A percentile compares a stretch with the other conserved stretches of the same genome.
phyloP scores from a whole-genome alignment of 2,113 vertebrate species.

The rat (Rattus norvegicus) region DNA sequence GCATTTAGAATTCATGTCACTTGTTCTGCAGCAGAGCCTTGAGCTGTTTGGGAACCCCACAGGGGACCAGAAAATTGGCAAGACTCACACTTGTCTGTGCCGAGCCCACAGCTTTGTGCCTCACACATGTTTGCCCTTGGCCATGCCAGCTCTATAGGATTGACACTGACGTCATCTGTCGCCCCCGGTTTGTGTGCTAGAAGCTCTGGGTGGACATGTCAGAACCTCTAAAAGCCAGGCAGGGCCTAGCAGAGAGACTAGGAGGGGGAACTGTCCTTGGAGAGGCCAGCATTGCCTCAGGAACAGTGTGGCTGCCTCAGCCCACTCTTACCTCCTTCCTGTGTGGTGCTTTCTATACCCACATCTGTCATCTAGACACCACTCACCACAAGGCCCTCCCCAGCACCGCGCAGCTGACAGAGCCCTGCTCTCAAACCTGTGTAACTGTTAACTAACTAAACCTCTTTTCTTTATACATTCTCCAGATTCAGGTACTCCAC shows the following conservation, averaged over 20 bases:
- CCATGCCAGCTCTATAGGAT: neutral
- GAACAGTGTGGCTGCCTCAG: neutral
- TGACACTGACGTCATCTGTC: neutral
- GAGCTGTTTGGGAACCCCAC: neutral
- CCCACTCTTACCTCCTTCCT: neutral
- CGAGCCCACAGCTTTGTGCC: fast-evolving
- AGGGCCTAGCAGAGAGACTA: neutral
- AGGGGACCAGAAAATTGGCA: neutral
- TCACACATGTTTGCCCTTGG: neutral
- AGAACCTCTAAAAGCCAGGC: neutral
- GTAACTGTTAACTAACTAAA: neutral
- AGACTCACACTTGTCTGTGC: neutral
- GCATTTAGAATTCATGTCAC: neutral
- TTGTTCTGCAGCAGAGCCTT: neutral
- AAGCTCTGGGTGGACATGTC: neutral
- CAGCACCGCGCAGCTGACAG: neutral
- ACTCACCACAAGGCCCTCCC: neutral
- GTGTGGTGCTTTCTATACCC: neutral
- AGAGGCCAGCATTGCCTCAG: neutral
- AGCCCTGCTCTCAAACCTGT: neutral
- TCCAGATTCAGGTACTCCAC: no score
- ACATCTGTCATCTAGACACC: no score
- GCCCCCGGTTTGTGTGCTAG: neutral
- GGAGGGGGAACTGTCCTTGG: neutral
- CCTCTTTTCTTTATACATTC: neutral